Conservation (phyloP, 2,888 invertebrate genomes). For the Tyria jacobaeae region DNA sequence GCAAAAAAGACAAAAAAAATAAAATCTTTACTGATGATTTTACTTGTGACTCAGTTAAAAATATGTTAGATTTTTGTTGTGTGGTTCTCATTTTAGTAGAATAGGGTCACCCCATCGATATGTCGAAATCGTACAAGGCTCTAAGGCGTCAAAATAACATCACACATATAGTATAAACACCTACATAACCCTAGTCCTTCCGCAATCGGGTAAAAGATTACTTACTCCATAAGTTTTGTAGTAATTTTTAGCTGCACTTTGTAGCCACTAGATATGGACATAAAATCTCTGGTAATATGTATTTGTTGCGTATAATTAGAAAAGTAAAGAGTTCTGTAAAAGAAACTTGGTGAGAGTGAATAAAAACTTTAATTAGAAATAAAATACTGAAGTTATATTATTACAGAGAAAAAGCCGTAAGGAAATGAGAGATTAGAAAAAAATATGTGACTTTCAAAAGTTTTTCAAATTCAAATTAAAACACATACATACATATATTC, state of each 20-base stretch:
- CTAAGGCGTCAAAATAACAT: no score
- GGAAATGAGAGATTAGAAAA: background rate
- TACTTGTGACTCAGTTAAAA: background rate
- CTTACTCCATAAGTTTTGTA: no score
- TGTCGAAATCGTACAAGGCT: no score
- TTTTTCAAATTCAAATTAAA: no score
- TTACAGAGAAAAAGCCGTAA: background rate
- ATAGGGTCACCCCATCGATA: no score
- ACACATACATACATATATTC: no score
- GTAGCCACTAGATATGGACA: background rate
- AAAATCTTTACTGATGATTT: background rate
- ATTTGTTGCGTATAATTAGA: background rate
- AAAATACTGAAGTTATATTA: background rate
- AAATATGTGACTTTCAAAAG: background rate
- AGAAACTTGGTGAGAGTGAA: constrained; percentile 1
- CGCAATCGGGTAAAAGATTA: no score
- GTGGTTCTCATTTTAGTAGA: no score
- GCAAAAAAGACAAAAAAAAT: background rate
- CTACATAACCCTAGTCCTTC: no score
- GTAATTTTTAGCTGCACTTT: background rate
- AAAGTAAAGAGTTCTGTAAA: background rate
- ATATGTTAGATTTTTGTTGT: no score
- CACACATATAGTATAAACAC: no score
- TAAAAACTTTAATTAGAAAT: background rate
- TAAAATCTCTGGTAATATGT: background rate